Evolutionary conservation across 2,888 invertebrate genomes (phyloP), one percentile per base, ranked within the genome.

Genomic region (Pandemis cinnamomeana): DNA sequence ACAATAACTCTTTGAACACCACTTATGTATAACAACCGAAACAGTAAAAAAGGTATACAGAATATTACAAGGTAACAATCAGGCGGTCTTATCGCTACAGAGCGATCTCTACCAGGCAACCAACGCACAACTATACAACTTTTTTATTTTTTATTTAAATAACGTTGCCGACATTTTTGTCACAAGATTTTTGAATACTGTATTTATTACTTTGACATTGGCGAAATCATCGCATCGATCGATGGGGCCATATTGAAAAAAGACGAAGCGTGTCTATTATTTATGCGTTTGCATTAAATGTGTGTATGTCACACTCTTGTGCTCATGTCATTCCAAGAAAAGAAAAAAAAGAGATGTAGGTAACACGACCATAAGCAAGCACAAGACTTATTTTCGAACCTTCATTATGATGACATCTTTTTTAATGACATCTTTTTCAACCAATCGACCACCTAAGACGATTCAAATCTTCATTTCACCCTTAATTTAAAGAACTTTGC

Each of bases 381-480:
- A 13, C 11, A 13, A 44, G 46, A 63, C 48, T 69, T 64, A 60
- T 69, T 68, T 69, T 63, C 27, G 42, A 69, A 69, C 42, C 64
- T 36, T 42, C 64, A n/a, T 44, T 64, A 44, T 73, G 60, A 70
- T 73, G 69, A 73, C 69, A 53, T 63, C 72, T 73, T 68, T 20
- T 20, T 20, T 20, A 20, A 70, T 73, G 69, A 73, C 69, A 53
- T 63, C 72, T 73, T 68, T 48, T 68, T 73, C 36, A 46, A 61
- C 36, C 51, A 51, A 64, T 66, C 73, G 73, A 73, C 73, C 73
- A 73, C 73, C 73, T 44, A 73, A 70, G 73, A 70, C 20, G 73
- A 44, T 20, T 55, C 15, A 4, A 53, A 73, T 46, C n/a, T 48
- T 46, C 11, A 42, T n/a, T 60, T 27, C 41, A 27, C 53, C 67